These are phyloP conservation scores for Coregonus ussuriensis DNA, from an alignment of 2,797 vertebrate genomes.

Conservation along the genomic window DNA sequence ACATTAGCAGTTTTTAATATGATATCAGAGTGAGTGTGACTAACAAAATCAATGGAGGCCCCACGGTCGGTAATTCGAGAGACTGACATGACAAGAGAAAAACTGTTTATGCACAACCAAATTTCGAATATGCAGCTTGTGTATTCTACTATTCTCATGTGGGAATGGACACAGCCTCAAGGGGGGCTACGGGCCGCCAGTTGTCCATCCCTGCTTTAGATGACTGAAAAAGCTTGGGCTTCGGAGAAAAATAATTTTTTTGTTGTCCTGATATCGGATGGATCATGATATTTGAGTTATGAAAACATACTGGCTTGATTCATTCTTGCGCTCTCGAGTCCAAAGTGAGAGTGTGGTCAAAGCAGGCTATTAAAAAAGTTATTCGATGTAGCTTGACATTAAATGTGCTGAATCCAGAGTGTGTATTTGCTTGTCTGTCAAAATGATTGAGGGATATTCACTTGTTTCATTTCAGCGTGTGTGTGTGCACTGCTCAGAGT, in stretches of 20 bases:
- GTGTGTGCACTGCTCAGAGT: background rate
- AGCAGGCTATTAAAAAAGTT: no score
- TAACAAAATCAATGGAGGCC: no score
- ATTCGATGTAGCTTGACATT: background rate
- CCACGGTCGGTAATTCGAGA: no score
- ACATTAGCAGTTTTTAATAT: no score
- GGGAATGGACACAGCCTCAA: no score
- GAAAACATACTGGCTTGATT: background rate
- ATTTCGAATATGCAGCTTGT: no score
- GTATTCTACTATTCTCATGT: no score
- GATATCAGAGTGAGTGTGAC: no score
- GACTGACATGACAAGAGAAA: no score
- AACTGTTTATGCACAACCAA: no score
- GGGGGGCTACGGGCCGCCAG: no score
- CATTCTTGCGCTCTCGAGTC: background rate
- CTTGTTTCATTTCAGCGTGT: background rate
- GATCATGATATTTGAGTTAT: background rate
- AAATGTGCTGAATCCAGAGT: background rate
- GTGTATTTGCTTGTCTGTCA: constrained; percentile 2
- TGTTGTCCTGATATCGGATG: background rate
- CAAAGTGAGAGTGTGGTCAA: background rate
- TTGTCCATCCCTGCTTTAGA: background rate
- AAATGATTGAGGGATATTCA: background rate
- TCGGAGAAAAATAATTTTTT: background rate
- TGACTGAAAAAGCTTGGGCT: background rate